Evolutionary conservation across 2,797 vertebrate species (phyloP).

Genomic region (Betta splendens): DNA sequence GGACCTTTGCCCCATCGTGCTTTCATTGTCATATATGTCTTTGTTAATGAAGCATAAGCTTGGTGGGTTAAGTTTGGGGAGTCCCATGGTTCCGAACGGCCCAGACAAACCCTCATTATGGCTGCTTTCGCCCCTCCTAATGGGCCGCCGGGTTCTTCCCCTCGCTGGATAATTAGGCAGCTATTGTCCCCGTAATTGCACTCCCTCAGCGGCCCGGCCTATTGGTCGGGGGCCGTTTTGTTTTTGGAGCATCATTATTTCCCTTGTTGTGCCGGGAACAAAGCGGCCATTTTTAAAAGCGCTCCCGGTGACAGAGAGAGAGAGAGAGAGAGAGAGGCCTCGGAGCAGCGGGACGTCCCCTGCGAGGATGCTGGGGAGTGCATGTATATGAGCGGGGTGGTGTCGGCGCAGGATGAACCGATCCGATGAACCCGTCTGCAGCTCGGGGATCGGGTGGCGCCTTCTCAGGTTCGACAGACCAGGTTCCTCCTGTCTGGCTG

Average conservation of each 20-base stretch:
- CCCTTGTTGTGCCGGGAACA: constrained; percentile 69
- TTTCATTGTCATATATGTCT: constrained; percentile 71
- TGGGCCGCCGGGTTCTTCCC: constrained; percentile 65
- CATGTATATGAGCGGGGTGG: no score
- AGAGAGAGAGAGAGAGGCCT: constrained; percentile 51
- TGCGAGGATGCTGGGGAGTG: constrained; percentile 65
- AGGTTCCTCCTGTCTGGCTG: constrained; percentile 22
- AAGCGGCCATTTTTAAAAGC: constrained; percentile 72
- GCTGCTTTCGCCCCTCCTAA: constrained; percentile 70
- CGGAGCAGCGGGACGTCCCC: constrained; percentile 67
- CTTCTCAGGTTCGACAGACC: constrained; percentile 29
- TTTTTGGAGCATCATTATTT: constrained; percentile 79
- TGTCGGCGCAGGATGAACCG: no score
- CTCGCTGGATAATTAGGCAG: constrained; percentile 80
- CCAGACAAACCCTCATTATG: constrained; percentile 81
- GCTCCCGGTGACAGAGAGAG: constrained; percentile 47
- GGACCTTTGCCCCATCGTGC: constrained; percentile 70
- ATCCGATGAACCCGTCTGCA: no score
- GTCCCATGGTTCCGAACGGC: constrained; percentile 74
- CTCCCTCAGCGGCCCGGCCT: constrained; percentile 56
- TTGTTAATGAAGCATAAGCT: constrained; percentile 72
- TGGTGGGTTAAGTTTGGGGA: constrained; percentile 74
- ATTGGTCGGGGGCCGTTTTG: constrained; percentile 69
- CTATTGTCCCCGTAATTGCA: constrained; percentile 81
- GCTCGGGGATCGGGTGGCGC: constrained; percentile 31